Evolutionary conservation across 2,113 vertebrate species (phyloP).

Genomic region (Octodon degus): DNA sequence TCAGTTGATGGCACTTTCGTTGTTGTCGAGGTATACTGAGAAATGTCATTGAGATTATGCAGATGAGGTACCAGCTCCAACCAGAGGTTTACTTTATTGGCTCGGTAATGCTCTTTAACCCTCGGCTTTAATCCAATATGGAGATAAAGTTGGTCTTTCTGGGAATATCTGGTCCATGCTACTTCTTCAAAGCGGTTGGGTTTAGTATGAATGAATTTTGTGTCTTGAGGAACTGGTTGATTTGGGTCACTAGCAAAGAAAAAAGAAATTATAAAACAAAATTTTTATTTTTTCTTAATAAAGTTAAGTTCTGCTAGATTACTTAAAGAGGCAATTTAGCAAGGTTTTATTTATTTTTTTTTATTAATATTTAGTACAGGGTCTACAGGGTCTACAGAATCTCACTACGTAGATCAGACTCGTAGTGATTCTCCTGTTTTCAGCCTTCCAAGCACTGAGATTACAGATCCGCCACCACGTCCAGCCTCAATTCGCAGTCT

Average conservation of each 20-base stretch:
- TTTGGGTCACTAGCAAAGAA: constrained; percentile 93
- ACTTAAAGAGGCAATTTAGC: background rate
- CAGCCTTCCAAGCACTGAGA: no score
- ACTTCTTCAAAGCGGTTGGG: constrained; percentile 99
- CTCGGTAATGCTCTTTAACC: constrained; percentile 98
- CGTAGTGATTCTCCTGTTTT: no score
- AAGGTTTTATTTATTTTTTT: background rate
- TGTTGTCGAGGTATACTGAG: constrained; percentile 97
- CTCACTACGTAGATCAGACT: no score
- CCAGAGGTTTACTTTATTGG: constrained; percentile 99
- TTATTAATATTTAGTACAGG: no score
- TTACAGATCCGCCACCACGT: no score
- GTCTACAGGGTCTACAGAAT: no score
- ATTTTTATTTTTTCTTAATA: background rate
- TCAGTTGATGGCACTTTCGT: constrained; percentile 98
- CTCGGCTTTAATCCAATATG: constrained; percentile 99
- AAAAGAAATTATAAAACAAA: constrained; percentile 50
- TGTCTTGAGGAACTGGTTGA: constrained; percentile 98
- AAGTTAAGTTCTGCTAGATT: background rate
- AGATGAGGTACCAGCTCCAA: constrained; percentile 98
- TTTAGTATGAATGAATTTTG: constrained; percentile 99
- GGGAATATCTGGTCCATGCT: constrained; percentile 98
- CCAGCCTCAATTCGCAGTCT: no score
- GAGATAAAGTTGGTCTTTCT: constrained; percentile 98
- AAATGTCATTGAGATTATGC: constrained; percentile 98